These are phyloP conservation scores for Amazona finschi DNA, from an alignment of 2,797 vertebrate genomes.

Conservation along the genomic window DNA sequence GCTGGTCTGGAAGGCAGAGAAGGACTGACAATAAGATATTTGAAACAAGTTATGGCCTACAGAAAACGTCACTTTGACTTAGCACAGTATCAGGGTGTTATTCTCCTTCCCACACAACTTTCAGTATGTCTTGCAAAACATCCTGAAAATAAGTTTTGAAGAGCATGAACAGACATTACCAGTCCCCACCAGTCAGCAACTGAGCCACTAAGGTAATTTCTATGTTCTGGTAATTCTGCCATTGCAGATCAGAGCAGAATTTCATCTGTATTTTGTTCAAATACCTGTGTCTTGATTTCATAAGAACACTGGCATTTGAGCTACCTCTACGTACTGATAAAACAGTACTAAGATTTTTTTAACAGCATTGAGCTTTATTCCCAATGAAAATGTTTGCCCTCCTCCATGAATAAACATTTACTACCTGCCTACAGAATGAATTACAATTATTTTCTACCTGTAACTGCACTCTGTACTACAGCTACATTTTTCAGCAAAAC, in stretches of 20 bases:
- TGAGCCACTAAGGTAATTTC: background rate
- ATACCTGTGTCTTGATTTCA: background rate
- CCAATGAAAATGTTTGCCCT: background rate
- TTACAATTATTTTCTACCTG: background rate
- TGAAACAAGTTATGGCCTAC: background rate
- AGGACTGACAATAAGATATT: background rate
- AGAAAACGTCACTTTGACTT: background rate
- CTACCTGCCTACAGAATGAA: background rate
- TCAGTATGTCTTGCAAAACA: constrained; percentile 28
- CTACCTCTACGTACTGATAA: background rate
- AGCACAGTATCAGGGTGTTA: background rate
- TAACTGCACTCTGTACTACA: background rate
- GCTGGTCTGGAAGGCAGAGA: background rate
- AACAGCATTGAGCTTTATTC: background rate
- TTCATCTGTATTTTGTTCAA: background rate
- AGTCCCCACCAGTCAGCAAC: background rate
- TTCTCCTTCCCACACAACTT: constrained; percentile 42
- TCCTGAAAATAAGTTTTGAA: background rate
- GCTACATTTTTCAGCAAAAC: background rate
- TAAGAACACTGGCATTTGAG: background rate
- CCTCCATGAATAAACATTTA: background rate
- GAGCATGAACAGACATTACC: background rate
- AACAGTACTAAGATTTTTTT: background rate
- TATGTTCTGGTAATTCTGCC: background rate
- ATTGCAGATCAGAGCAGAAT: background rate